Evolutionary conservation across 2,113 vertebrate genomes (phyloP).

Genomic region (Etia nguti): DNA sequence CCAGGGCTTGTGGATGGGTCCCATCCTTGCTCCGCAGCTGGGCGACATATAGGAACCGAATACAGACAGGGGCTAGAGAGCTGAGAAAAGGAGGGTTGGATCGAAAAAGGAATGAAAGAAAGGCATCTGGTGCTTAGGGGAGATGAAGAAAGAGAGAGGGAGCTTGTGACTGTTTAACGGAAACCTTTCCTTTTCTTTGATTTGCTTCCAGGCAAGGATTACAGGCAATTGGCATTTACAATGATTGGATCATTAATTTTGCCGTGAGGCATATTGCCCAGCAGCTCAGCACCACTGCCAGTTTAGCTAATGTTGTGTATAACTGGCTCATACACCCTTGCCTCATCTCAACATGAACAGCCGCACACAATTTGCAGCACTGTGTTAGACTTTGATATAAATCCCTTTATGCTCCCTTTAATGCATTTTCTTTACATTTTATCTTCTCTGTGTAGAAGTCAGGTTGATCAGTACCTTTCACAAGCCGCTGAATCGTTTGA

Average conservation of each 20-base stretch:
- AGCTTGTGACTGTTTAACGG: constrained; percentile 80
- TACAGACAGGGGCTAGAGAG: constrained; percentile 42
- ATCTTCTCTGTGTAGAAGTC: not conserved
- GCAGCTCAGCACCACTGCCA: constrained; percentile 32
- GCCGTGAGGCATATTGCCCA: constrained; percentile 39
- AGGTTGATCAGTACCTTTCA: not conserved
- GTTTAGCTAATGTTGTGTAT: constrained; percentile 12
- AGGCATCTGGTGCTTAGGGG: constrained; percentile 90
- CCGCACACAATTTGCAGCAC: not conserved
- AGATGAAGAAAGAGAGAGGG: constrained; percentile 60
- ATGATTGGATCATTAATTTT: constrained; percentile 71
- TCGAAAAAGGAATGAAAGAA: constrained; percentile 75
- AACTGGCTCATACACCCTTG: not conserved
- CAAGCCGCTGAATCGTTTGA: not conserved
- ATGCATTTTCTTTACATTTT: not conserved
- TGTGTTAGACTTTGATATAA: not conserved
- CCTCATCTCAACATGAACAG: not conserved
- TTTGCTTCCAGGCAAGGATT: constrained; percentile 75
- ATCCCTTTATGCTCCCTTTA: not conserved
- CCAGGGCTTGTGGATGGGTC: constrained; percentile 65
- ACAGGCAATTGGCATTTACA: constrained; percentile 75
- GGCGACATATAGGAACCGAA: constrained; percentile 63
- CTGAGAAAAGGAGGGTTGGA: constrained; percentile 53
- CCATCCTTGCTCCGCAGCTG: constrained; percentile 88
- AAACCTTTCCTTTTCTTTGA: constrained; percentile 78